Evolutionary conservation across 2,888 invertebrate species (phyloP), one percentile per base, ranked within the genome.

Genomic region (Caenorhabditis sp.): DNA sequence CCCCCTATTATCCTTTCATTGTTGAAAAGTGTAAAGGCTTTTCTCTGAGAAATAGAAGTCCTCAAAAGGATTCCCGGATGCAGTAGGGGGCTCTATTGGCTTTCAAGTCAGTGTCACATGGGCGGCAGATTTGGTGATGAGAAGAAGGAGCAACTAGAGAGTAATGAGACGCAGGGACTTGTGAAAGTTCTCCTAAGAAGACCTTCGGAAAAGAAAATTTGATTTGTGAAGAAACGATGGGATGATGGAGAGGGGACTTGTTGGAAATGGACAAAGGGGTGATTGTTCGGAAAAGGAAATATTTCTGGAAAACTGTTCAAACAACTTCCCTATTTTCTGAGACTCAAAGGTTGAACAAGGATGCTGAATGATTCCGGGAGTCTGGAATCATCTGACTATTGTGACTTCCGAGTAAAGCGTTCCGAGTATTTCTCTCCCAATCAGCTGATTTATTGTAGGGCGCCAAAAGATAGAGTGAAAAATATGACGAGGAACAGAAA

Each of bases 61-160:
- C 26, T 51, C 51, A 73, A 73, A 63, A 59, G 63, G 61, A 54
- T 63, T 51, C 59, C 49, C 61, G 58, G 59, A 59, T 63, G 72
- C 47, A 72, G 49, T 44, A 61, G 49, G 22, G 38, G 28, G 56
- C 26, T 35, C 54, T 38, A 68, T 68, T 68, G 68, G 68, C 68
- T 68, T 56, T 70, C 56, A 49, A 56, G 72, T 72, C 61, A 73
- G 73, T n/a, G n/a, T 73, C 74, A 74, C 74, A 74, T 74, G 74
- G 68, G 68, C 68, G 54, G 64, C 74, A 61, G 74, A 74, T 74
- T 74, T 74, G 74, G 74, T 74, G 74, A 74, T 74, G 74, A 74
- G 74, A 59, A 72, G 72, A 59, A 72, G 72, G 35, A 72, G 31
- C 47, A 47, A 49, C 16, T 61, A 35, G 74, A 64, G 63, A 73